Evolutionary conservation across 2,113 vertebrate genomes (phyloP).

Genomic region (Seriola quinqueradiata): DNA sequence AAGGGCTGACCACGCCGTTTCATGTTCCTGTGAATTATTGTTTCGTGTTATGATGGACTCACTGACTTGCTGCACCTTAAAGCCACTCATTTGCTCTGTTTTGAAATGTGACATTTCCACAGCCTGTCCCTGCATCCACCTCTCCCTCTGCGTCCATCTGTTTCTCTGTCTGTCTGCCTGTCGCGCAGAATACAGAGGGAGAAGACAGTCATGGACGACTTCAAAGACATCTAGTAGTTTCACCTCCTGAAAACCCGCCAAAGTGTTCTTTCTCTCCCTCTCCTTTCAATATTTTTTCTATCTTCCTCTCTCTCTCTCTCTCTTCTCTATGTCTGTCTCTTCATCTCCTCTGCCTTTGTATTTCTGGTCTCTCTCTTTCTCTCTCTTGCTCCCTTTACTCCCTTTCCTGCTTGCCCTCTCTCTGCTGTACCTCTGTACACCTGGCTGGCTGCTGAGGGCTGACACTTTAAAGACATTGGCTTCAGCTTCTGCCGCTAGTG

Average conservation of each 20-base stretch:
- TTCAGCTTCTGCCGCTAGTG: slow-evolving; percentile 67
- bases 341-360: slow-evolving; percentile 55
- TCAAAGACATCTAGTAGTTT: slow-evolving; percentile 61
- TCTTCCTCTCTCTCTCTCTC: slow-evolving; percentile 22
- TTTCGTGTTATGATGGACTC: slow-evolving; percentile 13
- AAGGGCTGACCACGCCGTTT: neutral
- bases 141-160: slow-evolving; percentile 49
- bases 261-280: slow-evolving; percentile 35
- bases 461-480: slow-evolving; percentile 78
- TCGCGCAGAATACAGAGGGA: slow-evolving; percentile 40
- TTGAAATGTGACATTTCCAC: slow-evolving; percentile 57
- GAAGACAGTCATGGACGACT: slow-evolving; percentile 43
- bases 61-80: slow-evolving; percentile 33
- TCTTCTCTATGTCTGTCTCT: slow-evolving; percentile 47
- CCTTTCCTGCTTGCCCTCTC: slow-evolving; percentile 21
- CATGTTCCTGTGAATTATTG: slow-evolving; percentile 8
- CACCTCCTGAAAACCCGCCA: slow-evolving; percentile 59
- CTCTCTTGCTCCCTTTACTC: slow-evolving; percentile 28
- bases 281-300: slow-evolving; percentile 13
- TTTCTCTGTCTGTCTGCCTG: slow-evolving; percentile 36
- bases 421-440: slow-evolving; percentile 65
- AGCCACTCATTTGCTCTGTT: slow-evolving; percentile 54
- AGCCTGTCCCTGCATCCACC: slow-evolving; percentile 42
- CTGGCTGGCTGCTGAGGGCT: slow-evolving; percentile 73
- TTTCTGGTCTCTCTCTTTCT: slow-evolving; percentile 47